Percentiles rank a stretch among this genome's conserved stretches.
These are phyloP conservation scores for Endomychus coccineus DNA, from an alignment of 2,888 invertebrate genomes.

Conservation along the genomic window DNA sequence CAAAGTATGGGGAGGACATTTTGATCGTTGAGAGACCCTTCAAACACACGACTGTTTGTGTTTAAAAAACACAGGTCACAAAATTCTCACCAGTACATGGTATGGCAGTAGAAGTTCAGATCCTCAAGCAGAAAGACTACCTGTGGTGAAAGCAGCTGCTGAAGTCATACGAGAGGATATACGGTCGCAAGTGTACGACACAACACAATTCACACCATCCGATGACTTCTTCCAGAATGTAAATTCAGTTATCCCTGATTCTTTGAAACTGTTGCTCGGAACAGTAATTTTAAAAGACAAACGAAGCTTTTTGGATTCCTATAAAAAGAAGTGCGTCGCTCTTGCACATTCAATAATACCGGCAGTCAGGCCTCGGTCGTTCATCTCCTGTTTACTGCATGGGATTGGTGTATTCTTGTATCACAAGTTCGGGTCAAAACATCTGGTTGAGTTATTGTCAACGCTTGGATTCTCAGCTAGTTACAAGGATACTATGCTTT, in stretches of 20 bases:
- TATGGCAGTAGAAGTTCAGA: slow-evolving; percentile 9
- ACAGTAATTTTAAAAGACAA: too few relatives aligned
- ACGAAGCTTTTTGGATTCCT: too few relatives aligned
- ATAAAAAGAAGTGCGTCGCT: too few relatives aligned
- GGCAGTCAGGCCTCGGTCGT: too few relatives aligned
- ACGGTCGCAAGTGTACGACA: slow-evolving; percentile 18
- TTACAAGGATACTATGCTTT: too few relatives aligned
- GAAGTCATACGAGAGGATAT: slow-evolving; percentile 18
- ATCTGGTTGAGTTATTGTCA: too few relatives aligned
- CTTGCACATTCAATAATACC: too few relatives aligned
- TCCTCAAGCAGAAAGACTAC: slow-evolving; percentile 15
- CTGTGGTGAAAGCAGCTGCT: slow-evolving; percentile 18
- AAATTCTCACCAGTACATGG: slow-evolving; percentile 17
- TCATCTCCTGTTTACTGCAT: too few relatives aligned
- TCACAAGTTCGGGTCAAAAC: too few relatives aligned
- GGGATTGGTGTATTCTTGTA: too few relatives aligned
- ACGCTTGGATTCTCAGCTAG: too few relatives aligned
- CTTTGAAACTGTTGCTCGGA: too few relatives aligned
- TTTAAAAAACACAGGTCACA: slow-evolving; percentile 19
- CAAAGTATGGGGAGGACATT: slow-evolving; percentile 14
- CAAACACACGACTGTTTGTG: slow-evolving; percentile 11
- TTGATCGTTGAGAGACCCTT: slow-evolving; percentile 13
- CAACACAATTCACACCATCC: slow-evolving; percentile 8
- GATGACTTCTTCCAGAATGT: slow-evolving; percentile 8
- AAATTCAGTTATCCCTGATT: slow-evolving; percentile 11